These are phyloP conservation scores for Scaptomyza graminum DNA, from an alignment of 1,140 invertebrate species.

Conservation along the genomic window DNA sequence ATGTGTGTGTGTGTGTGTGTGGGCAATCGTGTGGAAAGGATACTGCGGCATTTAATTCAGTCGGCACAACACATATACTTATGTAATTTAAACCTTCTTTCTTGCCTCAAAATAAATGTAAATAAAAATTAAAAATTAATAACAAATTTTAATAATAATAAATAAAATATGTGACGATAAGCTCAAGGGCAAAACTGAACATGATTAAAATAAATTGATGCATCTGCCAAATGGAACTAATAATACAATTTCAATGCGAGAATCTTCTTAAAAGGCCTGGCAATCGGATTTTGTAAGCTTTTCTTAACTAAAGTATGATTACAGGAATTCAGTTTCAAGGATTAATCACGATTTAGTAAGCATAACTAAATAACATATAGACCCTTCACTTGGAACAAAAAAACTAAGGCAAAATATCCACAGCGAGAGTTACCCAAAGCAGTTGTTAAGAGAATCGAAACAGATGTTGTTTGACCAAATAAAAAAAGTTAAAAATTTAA, in stretches of 20 bases:
- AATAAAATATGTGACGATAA: neutral
- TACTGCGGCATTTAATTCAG: conserved; percentile 10
- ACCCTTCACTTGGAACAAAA: too few species aligned
- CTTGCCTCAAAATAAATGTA: conserved; percentile 33
- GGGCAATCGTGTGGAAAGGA: conserved; percentile 42
- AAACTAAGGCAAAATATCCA: too few species aligned
- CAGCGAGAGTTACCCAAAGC: too few species aligned
- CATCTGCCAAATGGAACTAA: too few species aligned
- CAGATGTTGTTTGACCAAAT: neutral
- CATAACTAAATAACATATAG: too few species aligned
- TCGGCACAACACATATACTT: conserved; percentile 1
- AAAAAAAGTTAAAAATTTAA: neutral
- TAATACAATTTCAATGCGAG: too few species aligned
- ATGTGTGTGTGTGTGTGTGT: conserved; percentile 10
- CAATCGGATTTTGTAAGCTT: neutral
- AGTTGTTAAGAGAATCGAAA: neutral
- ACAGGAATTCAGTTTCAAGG: too few species aligned
- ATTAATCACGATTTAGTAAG: too few species aligned
- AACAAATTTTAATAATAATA: conserved; percentile 30
- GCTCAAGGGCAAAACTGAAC: neutral
- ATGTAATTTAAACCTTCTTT: neutral
- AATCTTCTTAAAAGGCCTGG: neutral
- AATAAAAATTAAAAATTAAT: conserved; percentile 38
- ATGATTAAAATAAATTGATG: neutral
- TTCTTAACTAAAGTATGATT: too few species aligned